Percentiles rank a stretch among this genome's conserved stretches.
Conservation (phyloP, 2,888 invertebrate genomes). For the Colostygia pectinataria region DNA sequence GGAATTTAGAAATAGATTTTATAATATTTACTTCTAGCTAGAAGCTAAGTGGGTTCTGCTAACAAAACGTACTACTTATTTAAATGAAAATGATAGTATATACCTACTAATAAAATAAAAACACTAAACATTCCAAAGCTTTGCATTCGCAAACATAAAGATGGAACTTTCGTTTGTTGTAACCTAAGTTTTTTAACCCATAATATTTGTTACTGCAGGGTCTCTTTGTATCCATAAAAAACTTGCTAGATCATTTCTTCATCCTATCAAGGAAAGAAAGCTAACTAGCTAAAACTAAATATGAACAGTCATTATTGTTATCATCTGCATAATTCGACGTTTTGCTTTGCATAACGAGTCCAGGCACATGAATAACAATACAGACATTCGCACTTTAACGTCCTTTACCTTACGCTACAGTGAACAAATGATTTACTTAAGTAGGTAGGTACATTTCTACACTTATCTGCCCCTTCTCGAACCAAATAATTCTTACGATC, state of each 20-base stretch:
- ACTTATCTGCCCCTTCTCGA: conserved; percentile 12
- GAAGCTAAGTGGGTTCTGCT: too few species aligned
- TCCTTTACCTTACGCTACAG: conserved; percentile 39
- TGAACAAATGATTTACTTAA: conserved; percentile 30
- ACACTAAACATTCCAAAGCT: too few species aligned
- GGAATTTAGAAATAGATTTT: too few species aligned
- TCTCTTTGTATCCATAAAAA: conserved; percentile 9
- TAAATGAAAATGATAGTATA: too few species aligned
- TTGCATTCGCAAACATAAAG: too few species aligned
- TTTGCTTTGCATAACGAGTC: conserved; percentile 64
- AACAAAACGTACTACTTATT: too few species aligned
- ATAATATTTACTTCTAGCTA: too few species aligned
- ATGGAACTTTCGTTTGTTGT: too few species aligned
- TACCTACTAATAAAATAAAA: too few species aligned
- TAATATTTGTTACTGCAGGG: conserved; percentile 28
- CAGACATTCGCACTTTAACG: conserved; percentile 50
- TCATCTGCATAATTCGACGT: conserved; percentile 67
- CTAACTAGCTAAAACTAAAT: conserved; percentile 53
- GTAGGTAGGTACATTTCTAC: too few species aligned
- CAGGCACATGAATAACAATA: conserved; percentile 59
- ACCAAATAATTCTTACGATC: conserved; percentile 26
- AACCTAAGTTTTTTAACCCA: conserved; percentile 25
- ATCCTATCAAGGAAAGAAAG: conserved; percentile 40
- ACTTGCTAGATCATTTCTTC: conserved; percentile 14
- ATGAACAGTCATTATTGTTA: conserved; percentile 59